Conservation (phyloP, 2,888 invertebrate genomes). For the Ceraclea dissimilis region DNA sequence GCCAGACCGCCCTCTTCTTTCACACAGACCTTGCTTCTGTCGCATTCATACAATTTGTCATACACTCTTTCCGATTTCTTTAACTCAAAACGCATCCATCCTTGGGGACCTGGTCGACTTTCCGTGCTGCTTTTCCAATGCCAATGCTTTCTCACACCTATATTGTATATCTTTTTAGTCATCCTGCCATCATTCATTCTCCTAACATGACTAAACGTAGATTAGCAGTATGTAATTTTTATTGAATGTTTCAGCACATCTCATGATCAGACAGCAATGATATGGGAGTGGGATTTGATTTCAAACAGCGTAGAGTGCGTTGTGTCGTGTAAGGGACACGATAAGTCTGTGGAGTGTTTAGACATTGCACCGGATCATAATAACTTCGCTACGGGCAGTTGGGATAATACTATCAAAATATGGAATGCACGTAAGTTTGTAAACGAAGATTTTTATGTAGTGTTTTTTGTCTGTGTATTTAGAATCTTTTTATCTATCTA, state of each 20-base stretch:
- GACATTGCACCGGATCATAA: slow-evolving; percentile 61
- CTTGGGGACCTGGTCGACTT: too few relatives aligned
- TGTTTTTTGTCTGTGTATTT: not conserved
- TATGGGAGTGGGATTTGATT: slow-evolving; percentile 81
- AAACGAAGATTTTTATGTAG: not conserved
- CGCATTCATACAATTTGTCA: too few relatives aligned
- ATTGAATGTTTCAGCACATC: slow-evolving; percentile 57
- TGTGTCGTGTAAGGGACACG: slow-evolving; percentile 82
- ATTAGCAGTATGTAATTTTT: too few relatives aligned
- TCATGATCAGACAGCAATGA: slow-evolving; percentile 83
- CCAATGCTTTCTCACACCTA: too few relatives aligned
- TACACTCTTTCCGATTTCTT: too few relatives aligned
- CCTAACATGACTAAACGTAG: too few relatives aligned
- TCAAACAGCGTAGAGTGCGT: slow-evolving; percentile 71
- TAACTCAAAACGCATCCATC: too few relatives aligned
- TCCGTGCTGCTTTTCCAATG: too few relatives aligned
- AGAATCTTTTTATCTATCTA: not conserved
- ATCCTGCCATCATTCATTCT: too few relatives aligned
- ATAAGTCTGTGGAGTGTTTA: slow-evolving; percentile 84
- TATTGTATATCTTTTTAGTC: too few relatives aligned
- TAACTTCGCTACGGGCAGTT: slow-evolving; percentile 74
- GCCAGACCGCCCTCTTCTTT: too few relatives aligned
- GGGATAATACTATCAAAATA: slow-evolving; percentile 87
- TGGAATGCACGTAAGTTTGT: slow-evolving; percentile 70
- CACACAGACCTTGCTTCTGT: too few relatives aligned